Percentiles rank a stretch among this genome's conserved stretches.
These are phyloP conservation scores for Copsychus sechellarum DNA, from an alignment of 2,113 vertebrate genomes.

Conservation along the genomic window DNA sequence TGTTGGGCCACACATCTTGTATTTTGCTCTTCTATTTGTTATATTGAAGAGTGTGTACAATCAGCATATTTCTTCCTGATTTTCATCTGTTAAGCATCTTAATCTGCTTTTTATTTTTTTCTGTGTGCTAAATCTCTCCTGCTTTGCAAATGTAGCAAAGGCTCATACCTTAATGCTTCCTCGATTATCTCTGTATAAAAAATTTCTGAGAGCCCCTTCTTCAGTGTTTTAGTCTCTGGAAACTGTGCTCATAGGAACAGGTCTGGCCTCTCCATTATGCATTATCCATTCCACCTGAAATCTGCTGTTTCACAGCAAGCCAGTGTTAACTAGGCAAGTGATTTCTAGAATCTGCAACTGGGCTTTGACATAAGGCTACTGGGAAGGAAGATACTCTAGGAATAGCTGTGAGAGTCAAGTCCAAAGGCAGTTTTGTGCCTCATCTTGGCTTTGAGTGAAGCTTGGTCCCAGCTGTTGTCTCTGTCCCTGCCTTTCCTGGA, in stretches of 20 bases:
- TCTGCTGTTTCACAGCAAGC: background rate
- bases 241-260: background rate
- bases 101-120: background rate
- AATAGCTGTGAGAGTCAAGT: background rate
- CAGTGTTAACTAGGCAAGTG: background rate
- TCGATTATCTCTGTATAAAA: background rate
- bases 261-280: background rate
- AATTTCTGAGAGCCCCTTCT: background rate
- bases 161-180: background rate
- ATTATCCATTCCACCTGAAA: no score
- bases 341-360: background rate
- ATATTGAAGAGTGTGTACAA: background rate
- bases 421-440: background rate
- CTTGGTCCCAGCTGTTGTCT: background rate
- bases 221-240: background rate
- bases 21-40: background rate
- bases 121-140: background rate
- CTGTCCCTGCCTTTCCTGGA: background rate
- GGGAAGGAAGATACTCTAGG: background rate
- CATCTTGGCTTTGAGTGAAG: background rate
- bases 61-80: background rate
- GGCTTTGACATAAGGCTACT: background rate
- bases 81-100: background rate
- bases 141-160: background rate
- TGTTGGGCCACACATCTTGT: conserved; percentile 27